Conservation (phyloP, 2,113 vertebrate species). For the Ardeotis arabs region DNA sequence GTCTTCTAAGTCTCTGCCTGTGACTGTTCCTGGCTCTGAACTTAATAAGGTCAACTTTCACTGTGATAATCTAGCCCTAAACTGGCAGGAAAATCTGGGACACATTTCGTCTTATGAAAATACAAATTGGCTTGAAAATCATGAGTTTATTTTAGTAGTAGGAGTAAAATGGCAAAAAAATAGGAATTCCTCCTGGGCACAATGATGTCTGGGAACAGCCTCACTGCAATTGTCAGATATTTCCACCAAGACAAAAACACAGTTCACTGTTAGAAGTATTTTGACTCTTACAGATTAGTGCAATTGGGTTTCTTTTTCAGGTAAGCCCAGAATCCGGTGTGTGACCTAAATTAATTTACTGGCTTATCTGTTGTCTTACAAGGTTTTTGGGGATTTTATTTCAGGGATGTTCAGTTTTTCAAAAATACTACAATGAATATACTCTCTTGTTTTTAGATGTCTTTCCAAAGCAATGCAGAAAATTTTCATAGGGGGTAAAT, state of each 20-base stretch:
- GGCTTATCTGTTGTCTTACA: not conserved
- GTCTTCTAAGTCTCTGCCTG: not conserved
- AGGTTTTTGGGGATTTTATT: not conserved
- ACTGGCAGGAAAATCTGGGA: not conserved
- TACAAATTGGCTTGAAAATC: not conserved
- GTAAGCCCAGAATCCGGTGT: not conserved
- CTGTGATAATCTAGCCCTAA: not conserved
- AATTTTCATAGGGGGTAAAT: not conserved
- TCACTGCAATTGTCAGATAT: not conserved
- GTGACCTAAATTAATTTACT: constrained; percentile 22
- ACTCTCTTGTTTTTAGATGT: not conserved
- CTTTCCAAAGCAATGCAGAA: not conserved
- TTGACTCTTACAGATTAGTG: not conserved
- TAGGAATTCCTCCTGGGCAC: not conserved
- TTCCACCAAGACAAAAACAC: constrained; percentile 31
- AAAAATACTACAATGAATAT: constrained; percentile 4
- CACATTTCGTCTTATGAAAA: not conserved
- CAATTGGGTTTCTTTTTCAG: not conserved
- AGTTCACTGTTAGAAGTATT: constrained; percentile 7
- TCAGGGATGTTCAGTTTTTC: constrained; percentile 11
- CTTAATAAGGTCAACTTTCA: not conserved
- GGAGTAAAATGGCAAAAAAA: not conserved
- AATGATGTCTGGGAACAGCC: not conserved
- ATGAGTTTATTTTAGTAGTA: not conserved
- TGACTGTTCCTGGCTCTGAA: not conserved